Evolutionary conservation across 2,113 vertebrate species (phyloP).

Genomic region (Turdus rufiventris): DNA sequence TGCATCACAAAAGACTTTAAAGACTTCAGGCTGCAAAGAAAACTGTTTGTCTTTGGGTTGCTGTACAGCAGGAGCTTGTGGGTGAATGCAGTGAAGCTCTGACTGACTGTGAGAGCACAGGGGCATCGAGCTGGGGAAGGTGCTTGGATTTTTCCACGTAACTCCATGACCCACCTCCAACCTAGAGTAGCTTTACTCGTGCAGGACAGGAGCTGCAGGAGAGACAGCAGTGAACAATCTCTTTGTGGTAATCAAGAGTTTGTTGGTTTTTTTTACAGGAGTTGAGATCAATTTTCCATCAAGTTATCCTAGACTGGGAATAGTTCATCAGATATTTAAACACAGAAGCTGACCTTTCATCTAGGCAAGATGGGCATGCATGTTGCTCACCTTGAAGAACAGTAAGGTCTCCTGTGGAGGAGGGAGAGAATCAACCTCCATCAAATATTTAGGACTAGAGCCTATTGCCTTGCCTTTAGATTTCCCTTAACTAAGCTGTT

Average conservation of each 20-base stretch:
- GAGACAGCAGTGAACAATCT: neutral
- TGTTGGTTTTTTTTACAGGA: neutral
- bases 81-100: conserved; percentile 4
- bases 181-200: neutral
- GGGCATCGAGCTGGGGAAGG: neutral
- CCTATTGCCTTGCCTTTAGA: neutral
- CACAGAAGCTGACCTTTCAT: neutral
- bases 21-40: conserved; percentile 44
- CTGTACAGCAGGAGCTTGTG: neutral
- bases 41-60: conserved; percentile 49
- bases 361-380: neutral
- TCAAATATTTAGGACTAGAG: neutral
- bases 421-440: neutral
- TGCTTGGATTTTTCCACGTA: neutral
- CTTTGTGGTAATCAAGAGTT: neutral
- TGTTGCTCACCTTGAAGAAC: neutral
- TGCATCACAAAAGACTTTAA: conserved; percentile 55
- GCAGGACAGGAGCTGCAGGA: neutral
- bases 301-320: neutral
- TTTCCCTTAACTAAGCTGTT: neutral
- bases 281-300: neutral
- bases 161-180: neutral
- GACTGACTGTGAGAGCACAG: conserved; percentile 2
- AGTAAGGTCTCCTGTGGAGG: neutral
- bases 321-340: neutral